Conservation (phyloP, 2,113 vertebrate genomes). For the Tympanuchus pallidicinctus region DNA sequence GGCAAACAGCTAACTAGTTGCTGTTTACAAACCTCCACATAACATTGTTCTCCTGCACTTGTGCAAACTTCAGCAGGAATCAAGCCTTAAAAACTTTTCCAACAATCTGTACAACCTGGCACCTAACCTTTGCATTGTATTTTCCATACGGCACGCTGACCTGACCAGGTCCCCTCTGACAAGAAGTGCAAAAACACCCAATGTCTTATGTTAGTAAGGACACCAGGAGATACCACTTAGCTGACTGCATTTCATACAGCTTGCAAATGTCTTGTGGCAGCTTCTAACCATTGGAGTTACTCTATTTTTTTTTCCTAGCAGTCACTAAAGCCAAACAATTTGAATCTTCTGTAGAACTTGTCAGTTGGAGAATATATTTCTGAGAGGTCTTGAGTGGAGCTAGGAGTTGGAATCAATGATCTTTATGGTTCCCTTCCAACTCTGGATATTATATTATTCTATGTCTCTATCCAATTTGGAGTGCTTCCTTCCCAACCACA, state of each 20-base stretch:
- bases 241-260: neutral
- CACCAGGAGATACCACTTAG: neutral
- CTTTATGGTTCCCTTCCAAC: no score
- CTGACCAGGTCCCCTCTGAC: neutral
- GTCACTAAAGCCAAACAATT: neutral
- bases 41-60: neutral
- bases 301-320: neutral
- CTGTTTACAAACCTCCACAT: neutral
- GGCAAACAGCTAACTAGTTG: neutral
- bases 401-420: no score
- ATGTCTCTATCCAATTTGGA: neutral
- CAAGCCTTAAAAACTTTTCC: neutral
- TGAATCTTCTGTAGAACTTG: neutral
- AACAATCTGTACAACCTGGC: neutral
- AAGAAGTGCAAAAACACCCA: neutral
- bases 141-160: accelerated
- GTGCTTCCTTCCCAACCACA: neutral
- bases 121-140: neutral
- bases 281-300: neutral
- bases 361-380: neutral
- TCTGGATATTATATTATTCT: no score
- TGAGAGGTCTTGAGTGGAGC: no score
- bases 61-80: neutral
- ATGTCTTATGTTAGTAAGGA: neutral
- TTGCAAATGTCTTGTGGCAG: neutral